Base-by-base conservation (phyloP, 1,140 invertebrate genomes). In the Palaemon carinicauda region DNA sequence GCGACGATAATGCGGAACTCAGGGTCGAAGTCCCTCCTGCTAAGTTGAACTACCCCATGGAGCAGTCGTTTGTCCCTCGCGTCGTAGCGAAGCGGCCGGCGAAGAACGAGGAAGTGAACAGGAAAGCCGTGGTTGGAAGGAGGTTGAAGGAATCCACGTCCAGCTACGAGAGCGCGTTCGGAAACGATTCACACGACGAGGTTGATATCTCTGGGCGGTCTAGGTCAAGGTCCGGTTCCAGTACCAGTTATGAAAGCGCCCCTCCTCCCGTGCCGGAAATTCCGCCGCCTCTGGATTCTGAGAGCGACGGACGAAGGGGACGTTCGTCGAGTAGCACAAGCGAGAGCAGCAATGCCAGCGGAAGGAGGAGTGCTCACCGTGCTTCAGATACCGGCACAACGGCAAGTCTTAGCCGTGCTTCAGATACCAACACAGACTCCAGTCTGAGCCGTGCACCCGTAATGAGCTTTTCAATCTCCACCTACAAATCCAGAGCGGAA, bases 381-480 rank as follows among this genome's bases (percentile, higher is more conserved):
- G 74, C 65, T 21, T 79, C 87, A 19, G 50, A 41, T 12, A 84
- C 51, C 27, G 60, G 50, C 15, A 51, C 41, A 17, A 77, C 84
- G 17, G 7, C 14, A 17, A 29, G 56, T 53, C 41, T 71, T 4
- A 83, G 21, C 54, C 29, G 56, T 5, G 74, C 65, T 21, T 79
- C 87, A 19, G 50, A 41, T 12, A 84, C 51, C 27, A 50, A 27
- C 15, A 51, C 41, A 17, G 82, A 88, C 24, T 15, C 14, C 29
- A 29, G 56, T 53, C 41, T 71, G 15, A 83, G 21, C 54, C 29
- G 56, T 5, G 53, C 87, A 29, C 54, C 60, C 14, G 33, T 60
- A 19, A 81, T 86, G 54, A 80, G 52, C 19, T 90, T 90, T 51
- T 90, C 89, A 7, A 90, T 90, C 41, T 90, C 89, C 1, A 88